These are phyloP conservation scores for Tetranychus truncatus DNA, from an alignment of 2,888 invertebrate genomes.

Conservation along the genomic window DNA sequence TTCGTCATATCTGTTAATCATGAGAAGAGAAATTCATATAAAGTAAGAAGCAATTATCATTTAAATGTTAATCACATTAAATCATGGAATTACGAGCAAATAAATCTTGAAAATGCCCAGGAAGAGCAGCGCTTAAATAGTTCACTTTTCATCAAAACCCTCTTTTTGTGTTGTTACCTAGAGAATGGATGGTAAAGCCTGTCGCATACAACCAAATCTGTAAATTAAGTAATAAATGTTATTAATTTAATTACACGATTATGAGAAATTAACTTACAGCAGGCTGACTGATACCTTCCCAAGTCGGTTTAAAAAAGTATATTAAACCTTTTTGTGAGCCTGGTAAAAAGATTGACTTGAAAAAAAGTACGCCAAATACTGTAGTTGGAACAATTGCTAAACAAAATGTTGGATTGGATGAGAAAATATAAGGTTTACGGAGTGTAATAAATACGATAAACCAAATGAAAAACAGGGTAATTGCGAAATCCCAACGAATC, in stretches of 20 bases:
- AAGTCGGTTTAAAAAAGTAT: conserved; percentile 69
- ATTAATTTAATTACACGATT: background rate
- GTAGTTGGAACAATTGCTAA: conserved; percentile 80
- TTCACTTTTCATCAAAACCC: no score
- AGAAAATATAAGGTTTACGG: conserved; percentile 46
- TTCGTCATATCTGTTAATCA: no score
- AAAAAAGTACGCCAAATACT: conserved; percentile 63
- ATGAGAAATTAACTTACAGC: conserved; percentile 39
- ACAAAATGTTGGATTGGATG: conserved; percentile 56
- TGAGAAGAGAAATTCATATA: no score
- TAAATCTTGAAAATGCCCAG: no score
- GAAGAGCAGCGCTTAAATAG: no score
- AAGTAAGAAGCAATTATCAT: no score
- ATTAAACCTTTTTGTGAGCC: conserved; percentile 65
- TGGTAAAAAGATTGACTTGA: conserved; percentile 67
- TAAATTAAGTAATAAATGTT: conserved; percentile 11
- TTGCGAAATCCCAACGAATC: conserved; percentile 69
- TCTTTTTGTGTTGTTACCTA: conserved; percentile 39
- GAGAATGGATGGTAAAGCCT: conserved; percentile 76
- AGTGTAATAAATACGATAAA: conserved; percentile 81
- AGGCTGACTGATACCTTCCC: conserved; percentile 59
- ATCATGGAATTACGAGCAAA: no score
- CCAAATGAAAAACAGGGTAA: conserved; percentile 77
- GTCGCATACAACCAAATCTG: conserved; percentile 80
- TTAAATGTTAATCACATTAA: no score